Evolutionary conservation across 2,888 invertebrate genomes (phyloP), one percentile per base, ranked within the genome.

Genomic region (Amphipyra tragopoginis): DNA sequence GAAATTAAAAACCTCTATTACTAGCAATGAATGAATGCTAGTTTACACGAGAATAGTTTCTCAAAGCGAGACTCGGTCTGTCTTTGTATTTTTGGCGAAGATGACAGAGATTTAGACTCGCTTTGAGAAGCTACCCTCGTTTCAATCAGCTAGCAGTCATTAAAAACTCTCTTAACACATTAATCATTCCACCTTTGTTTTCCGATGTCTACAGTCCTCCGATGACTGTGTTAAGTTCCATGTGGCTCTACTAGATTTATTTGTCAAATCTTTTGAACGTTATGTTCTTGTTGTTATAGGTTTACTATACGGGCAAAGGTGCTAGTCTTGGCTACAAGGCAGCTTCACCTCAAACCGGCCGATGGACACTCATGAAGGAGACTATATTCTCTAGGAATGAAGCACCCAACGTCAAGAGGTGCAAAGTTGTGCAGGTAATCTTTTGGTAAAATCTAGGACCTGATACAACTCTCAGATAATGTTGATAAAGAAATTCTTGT

Each of bases 231-330:
- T 29, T 29, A 29, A 7, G 29, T 7, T 29, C 29, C 29, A 5
- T 5, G 7, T 5, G 29, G 29, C 7, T 5, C 29, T 2, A 29
- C 5, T 5, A 7, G 2, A 21, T 21, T 21, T 21, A 21, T 21
- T 21, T 21, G 21, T 3, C 21, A 21, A 21, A 8, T 0, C 7
- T 44, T 7, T 0, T 10, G 43, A 5, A n/a, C n/a, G n/a, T n/a
- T 33, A 21, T 26, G 3, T 14, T 6, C 26, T 33, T 40, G 9
- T 42, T 40, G 65, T 63, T 57, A 55, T 51, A 94, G 97, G 96
- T 98, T 8, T 96, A 98, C 79, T 99, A 97, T 85, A 97, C 97
- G 63, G 99, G 99, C 0, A 98, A 98, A 90, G 97, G 98, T 0
- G 96, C 97, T 34, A 97, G 97, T 48, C 93, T 99, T 15, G 99